Evolutionary conservation across 2,797 vertebrate genomes (phyloP).

Genomic region (Acrossocheilus wenchowensis): DNA sequence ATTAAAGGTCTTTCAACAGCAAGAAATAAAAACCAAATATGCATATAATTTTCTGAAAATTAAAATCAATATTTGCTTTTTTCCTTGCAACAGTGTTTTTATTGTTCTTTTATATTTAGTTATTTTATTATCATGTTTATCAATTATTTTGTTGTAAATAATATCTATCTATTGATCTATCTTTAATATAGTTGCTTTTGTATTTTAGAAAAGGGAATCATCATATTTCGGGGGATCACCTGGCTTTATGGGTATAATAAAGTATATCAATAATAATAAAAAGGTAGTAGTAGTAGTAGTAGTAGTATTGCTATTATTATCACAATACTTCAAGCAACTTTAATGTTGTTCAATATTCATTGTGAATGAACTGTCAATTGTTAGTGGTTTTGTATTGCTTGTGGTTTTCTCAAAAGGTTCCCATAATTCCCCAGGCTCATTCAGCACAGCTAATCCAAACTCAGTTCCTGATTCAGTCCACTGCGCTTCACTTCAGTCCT

Average conservation of each 20-base stretch:
- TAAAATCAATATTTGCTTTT: too few species aligned
- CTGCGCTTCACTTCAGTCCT: slow-evolving; percentile 1
- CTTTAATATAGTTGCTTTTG: too few species aligned
- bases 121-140: too few species aligned
- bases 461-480: slow-evolving; percentile 14
- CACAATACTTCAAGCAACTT: neutral
- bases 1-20: too few species aligned
- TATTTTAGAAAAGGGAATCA: too few species aligned
- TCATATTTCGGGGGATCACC: neutral
- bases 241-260: neutral
- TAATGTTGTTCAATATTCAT: neutral
- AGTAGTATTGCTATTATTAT: neutral
- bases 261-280: neutral
- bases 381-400: neutral
- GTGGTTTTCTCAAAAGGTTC: neutral
- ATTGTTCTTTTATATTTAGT: too few species aligned
- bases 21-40: too few species aligned
- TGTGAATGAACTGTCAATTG: neutral
- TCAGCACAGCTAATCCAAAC: slow-evolving; percentile 34
- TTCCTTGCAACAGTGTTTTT: too few species aligned
- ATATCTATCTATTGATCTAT: too few species aligned
- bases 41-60: too few species aligned
- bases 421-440: slow-evolving; percentile 32
- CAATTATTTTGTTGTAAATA: too few species aligned
- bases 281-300: neutral